A percentile compares a stretch with the other conserved stretches of the same genome.
phyloP scores from a whole-genome alignment of 2,888 invertebrate genomes.

The Hirtodrosophila histrioides region DNA sequence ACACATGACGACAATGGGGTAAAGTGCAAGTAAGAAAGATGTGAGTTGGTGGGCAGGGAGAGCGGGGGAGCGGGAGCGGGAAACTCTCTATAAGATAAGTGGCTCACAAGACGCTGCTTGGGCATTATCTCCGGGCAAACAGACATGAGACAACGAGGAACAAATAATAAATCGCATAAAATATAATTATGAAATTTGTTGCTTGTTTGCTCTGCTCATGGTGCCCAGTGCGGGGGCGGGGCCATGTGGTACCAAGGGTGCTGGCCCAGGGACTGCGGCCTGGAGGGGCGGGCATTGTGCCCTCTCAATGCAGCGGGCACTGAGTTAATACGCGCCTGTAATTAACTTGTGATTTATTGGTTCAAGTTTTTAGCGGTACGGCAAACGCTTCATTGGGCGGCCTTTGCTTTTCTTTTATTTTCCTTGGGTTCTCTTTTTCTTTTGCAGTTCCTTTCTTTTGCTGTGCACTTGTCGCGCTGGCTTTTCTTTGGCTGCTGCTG shows the following conservation, averaged over 20 bases:
- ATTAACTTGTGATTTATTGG: slow-evolving; percentile 83
- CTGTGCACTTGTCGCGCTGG: slow-evolving; percentile 41
- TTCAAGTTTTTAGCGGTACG: slow-evolving; percentile 73
- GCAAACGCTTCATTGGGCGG: slow-evolving; percentile 61
- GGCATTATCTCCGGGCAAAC: slow-evolving; percentile 80
- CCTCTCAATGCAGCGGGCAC: slow-evolving; percentile 61
- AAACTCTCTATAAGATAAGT: slow-evolving; percentile 47
- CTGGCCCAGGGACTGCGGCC: neutral
- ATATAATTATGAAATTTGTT: slow-evolving; percentile 82
- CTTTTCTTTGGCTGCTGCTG: neutral
- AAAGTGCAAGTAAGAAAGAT: slow-evolving; percentile 31
- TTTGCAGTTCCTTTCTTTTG: slow-evolving; percentile 14
- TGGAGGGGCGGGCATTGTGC: slow-evolving; percentile 15
- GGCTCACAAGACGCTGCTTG: slow-evolving; percentile 48
- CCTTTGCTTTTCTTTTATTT: slow-evolving; percentile 28
- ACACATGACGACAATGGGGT: slow-evolving; percentile 68
- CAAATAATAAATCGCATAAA: slow-evolving; percentile 82
- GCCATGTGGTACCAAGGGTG: slow-evolving; percentile 23
- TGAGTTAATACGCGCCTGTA: slow-evolving; percentile 82
- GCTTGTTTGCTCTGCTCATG: slow-evolving; percentile 40
- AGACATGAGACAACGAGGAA: slow-evolving; percentile 70
- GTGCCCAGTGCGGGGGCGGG: slow-evolving; percentile 4
- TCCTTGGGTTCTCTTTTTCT: slow-evolving; percentile 8
- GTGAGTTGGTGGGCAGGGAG: neutral
- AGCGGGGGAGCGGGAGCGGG: neutral